Conservation (phyloP, 2,797 vertebrate genomes). For the Protonibea diacanthus region DNA sequence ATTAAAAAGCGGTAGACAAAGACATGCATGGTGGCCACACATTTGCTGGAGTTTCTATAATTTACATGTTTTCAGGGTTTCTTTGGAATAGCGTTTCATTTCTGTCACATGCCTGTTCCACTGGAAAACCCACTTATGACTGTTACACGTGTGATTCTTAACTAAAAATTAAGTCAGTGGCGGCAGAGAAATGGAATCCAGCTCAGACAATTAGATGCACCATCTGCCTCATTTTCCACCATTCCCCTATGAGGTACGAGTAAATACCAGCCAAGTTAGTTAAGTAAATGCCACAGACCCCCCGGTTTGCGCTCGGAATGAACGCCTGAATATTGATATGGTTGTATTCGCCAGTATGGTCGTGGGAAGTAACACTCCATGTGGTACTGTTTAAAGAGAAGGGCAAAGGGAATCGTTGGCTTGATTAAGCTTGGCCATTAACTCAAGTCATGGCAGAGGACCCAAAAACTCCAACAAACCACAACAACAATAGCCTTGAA, state of each 20-base stretch:
- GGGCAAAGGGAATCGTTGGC: slow-evolving; percentile 71
- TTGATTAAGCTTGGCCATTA: slow-evolving; percentile 81
- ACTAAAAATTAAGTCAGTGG: slow-evolving; percentile 65
- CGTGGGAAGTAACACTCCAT: slow-evolving; percentile 31
- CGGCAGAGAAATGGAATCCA: slow-evolving; percentile 59
- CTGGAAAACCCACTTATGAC: slow-evolving; percentile 64
- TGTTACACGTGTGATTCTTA: slow-evolving; percentile 41
- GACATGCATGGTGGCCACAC: slow-evolving; percentile 54
- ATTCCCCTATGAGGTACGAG: slow-evolving; percentile 60
- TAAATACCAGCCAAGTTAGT: slow-evolving; percentile 78
- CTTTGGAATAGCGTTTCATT: slow-evolving; percentile 62
- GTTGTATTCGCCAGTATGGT: slow-evolving; percentile 36
- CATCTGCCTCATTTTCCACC: slow-evolving; percentile 69
- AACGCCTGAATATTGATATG: slow-evolving; percentile 52
- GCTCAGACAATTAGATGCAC: slow-evolving; percentile 75
- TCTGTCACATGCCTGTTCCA: slow-evolving; percentile 58
- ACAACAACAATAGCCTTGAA: slow-evolving; percentile 65
- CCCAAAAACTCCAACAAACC: slow-evolving; percentile 55
- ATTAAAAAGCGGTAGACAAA: slow-evolving; percentile 76
- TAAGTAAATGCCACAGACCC: slow-evolving; percentile 71
- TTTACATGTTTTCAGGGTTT: slow-evolving; percentile 60
- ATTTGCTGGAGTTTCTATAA: slow-evolving; percentile 52
- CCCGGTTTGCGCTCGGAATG: slow-evolving; percentile 52
- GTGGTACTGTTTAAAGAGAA: slow-evolving; percentile 65
- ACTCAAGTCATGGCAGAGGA: slow-evolving; percentile 65